Percentiles rank a stretch among this genome's conserved stretches.
Evolutionary conservation across 2,888 invertebrate species (phyloP).

Genomic region (Agonum fuliginosum): DNA sequence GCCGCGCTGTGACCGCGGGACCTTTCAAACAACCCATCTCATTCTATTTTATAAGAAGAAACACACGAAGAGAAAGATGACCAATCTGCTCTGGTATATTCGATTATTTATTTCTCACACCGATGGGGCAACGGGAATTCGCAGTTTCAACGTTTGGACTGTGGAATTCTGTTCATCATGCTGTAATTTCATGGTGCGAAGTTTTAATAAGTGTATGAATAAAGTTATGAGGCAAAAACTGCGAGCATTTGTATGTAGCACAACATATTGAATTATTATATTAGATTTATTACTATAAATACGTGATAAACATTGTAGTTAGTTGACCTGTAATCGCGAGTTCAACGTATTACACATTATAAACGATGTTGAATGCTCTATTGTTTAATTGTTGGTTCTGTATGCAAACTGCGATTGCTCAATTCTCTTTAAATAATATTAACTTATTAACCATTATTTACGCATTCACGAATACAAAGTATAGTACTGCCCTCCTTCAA

Average conservation of each 20-base stretch:
- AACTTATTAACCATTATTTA: no score
- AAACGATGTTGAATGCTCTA: no score
- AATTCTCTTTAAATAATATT: no score
- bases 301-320: not conserved
- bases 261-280: not conserved
- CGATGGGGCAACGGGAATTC: not conserved
- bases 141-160: not conserved
- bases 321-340: not conserved
- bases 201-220: conserved; percentile 5
- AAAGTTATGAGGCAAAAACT: conserved; percentile 3
- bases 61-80: not conserved
- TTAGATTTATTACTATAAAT: not conserved
- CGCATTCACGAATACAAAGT: no score
- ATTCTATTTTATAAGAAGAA: not conserved
- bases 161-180: conserved; percentile 10
- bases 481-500: no score
- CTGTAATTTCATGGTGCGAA: conserved; percentile 10
- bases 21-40: conserved; percentile 4
- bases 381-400: no score
- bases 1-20: not conserved
- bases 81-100: not conserved
- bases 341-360: not conserved
- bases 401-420: no score
- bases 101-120: conserved; percentile 23
- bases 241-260: not conserved